phyloP scores from a whole-genome alignment of 2,797 vertebrate genomes.

The Schizothorax lantsangensis region DNA sequence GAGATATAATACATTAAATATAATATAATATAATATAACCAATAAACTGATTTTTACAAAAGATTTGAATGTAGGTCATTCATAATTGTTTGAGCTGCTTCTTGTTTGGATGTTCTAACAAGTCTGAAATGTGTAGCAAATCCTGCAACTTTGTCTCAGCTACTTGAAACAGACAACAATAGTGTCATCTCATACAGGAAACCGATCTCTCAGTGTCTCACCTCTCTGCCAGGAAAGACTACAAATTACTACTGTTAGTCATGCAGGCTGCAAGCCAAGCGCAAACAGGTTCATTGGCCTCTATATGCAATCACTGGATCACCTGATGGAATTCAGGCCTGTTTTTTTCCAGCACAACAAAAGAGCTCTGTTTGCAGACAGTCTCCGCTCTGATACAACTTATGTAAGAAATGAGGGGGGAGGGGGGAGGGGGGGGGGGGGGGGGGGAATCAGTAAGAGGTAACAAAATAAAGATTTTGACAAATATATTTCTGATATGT shows the following conservation, averaged over 20 bases:
- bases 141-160: constrained; percentile 1
- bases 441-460: background rate
- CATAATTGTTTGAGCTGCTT: background rate
- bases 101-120: background rate
- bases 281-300: constrained; percentile 51
- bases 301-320: constrained; percentile 32
- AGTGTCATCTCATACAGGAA: constrained; percentile 48
- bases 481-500: background rate
- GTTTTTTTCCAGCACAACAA: constrained; percentile 47
- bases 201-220: constrained; percentile 45
- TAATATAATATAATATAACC: background rate
- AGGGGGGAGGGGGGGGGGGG: background rate
- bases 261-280: constrained; percentile 36
- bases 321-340: constrained; percentile 39
- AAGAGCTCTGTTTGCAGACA: constrained; percentile 38
- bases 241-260: constrained; percentile 55
- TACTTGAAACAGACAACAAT: constrained; percentile 42
- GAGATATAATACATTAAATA: too few relatives aligned
- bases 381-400: constrained; percentile 16
- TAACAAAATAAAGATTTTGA: background rate
- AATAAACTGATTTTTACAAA: background rate
- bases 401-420: background rate
- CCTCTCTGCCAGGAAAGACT: constrained; percentile 45
- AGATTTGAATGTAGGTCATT: background rate
- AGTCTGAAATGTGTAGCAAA: background rate